phyloP scores from a whole-genome alignment of 2,888 invertebrate genomes.

The Aethes cnicana region DNA sequence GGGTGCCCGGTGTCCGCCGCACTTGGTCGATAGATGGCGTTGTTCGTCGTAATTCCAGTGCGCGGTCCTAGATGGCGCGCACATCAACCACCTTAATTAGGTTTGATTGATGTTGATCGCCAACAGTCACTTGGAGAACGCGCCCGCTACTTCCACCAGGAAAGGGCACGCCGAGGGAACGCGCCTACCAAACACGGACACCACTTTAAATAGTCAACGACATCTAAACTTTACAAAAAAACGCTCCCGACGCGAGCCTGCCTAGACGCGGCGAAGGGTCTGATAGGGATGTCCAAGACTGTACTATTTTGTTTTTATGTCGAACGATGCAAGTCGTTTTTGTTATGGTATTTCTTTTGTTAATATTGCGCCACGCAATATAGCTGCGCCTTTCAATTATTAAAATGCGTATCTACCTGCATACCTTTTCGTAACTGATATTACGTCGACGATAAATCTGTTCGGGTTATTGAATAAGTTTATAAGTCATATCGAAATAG shows the following conservation, averaged over 20 bases:
- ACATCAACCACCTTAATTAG: too few relatives aligned
- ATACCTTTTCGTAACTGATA: slow-evolving; percentile 18
- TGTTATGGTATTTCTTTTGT: slow-evolving; percentile 30
- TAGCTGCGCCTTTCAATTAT: slow-evolving; percentile 16
- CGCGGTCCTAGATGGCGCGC: too few relatives aligned
- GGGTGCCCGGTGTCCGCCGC: too few relatives aligned
- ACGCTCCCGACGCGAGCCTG: slow-evolving; percentile 34
- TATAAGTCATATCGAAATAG: neutral
- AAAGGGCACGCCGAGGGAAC: slow-evolving; percentile 58
- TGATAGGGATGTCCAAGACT: slow-evolving; percentile 47
- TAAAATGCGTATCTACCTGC: slow-evolving; percentile 29
- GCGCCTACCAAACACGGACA: slow-evolving; percentile 47
- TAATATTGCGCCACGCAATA: slow-evolving; percentile 12
- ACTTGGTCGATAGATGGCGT: too few relatives aligned
- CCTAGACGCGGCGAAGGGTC: slow-evolving; percentile 45
- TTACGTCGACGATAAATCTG: slow-evolving; percentile 12
- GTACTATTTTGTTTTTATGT: slow-evolving; percentile 46
- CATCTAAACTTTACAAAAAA: slow-evolving; percentile 35
- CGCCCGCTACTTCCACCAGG: slow-evolving; percentile 48
- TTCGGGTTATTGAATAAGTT: slow-evolving; percentile 1
- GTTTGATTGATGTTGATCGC: too few relatives aligned
- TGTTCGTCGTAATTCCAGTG: too few relatives aligned
- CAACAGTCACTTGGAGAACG: too few relatives aligned
- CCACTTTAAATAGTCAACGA: slow-evolving; percentile 48
- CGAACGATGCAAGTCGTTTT: slow-evolving; percentile 32